These are phyloP conservation scores for Notodonta ziczac DNA, from an alignment of 2,888 invertebrate genomes.

Conservation along the genomic window DNA sequence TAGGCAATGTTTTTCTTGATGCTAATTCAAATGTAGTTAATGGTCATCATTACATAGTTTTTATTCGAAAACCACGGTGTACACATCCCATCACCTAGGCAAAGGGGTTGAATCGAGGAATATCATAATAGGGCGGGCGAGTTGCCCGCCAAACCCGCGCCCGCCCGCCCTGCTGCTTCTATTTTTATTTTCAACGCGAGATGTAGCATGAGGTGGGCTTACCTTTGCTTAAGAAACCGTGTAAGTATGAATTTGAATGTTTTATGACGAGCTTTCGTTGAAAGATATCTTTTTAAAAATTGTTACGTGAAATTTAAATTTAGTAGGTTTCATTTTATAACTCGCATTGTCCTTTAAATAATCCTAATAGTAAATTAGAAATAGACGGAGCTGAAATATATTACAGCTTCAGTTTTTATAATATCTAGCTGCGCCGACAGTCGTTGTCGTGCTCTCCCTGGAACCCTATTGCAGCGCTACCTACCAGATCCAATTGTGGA, in stretches of 20 bases:
- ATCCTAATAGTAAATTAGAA: too few relatives aligned
- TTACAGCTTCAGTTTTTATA: too few relatives aligned
- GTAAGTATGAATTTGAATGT: constrained; percentile 21
- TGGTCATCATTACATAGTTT: neutral
- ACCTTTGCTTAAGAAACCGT: constrained; percentile 8
- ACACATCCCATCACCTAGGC: constrained; percentile 40
- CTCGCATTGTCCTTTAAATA: too few relatives aligned
- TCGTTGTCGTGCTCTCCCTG: too few relatives aligned
- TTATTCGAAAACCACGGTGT: neutral
- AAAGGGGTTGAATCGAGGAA: constrained; percentile 70
- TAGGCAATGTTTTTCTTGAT: too few relatives aligned
- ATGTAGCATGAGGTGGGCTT: constrained; percentile 58
- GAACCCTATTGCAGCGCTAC: too few relatives aligned
- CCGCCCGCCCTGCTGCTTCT: constrained; percentile 52
- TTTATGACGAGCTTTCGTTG: neutral
- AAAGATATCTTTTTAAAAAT: too few relatives aligned
- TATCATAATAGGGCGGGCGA: constrained; percentile 73
- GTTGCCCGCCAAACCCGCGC: constrained; percentile 24
- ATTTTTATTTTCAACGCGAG: constrained; percentile 72
- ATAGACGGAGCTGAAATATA: too few relatives aligned
- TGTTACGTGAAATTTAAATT: too few relatives aligned
- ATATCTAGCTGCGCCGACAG: too few relatives aligned
- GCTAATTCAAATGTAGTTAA: neutral
- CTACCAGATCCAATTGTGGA: too few relatives aligned
- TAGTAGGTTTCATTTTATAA: too few relatives aligned